Evolutionary conservation across 2,113 vertebrate genomes (phyloP), one percentile per base, ranked within the genome.

Genomic region (Turdus rufiventris): DNA sequence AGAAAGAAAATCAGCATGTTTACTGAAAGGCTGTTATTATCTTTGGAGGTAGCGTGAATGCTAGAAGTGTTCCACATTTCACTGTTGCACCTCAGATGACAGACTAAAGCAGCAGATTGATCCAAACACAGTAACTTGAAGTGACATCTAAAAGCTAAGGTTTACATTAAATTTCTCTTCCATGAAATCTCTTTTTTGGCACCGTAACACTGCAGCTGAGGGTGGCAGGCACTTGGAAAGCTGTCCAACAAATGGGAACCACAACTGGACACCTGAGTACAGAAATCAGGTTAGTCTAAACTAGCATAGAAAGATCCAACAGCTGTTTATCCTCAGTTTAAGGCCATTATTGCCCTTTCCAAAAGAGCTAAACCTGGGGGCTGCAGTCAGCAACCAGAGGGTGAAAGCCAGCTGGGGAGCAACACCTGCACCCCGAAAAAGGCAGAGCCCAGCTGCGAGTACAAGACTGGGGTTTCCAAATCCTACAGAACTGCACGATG

Each of bases 221-320:
- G 2, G 23, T 14, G 18, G 2, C 8, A 4, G 51, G 31, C 24
- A 5, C 36, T 29, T 34, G 14, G 16, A 36, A 58, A 53, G 21
- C 8, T 25, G 13, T 4, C 26, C 5, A 16, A 16, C 2, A 7
- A 51, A 56, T 23, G 13, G 14, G 43, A 2, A 1, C 28, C 17
- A 42, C 50, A 62, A 70, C 16, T 5, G 12, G 21, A 20, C 28
- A 84, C 42, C 20, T 73, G 75, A 54, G 56, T 8, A 47, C 5
- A 50, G 34, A 84, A 65, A 29, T 16, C 29, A 58, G 53, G 16
- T 7, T 21, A n/a, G 3, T 33, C 85, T 70, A 65, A 79, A 63
- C 13, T 50, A 4, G 12, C 23, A 40, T 0, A 42, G 15, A 50
- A 85, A 75, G 11, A 75, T 16, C 8, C 19, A 26, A 34, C 1